Percentiles rank a stretch among this genome's conserved stretches.
Conservation (phyloP, 1,140 invertebrate genomes). For the Maconellicoccus hirsutus region DNA sequence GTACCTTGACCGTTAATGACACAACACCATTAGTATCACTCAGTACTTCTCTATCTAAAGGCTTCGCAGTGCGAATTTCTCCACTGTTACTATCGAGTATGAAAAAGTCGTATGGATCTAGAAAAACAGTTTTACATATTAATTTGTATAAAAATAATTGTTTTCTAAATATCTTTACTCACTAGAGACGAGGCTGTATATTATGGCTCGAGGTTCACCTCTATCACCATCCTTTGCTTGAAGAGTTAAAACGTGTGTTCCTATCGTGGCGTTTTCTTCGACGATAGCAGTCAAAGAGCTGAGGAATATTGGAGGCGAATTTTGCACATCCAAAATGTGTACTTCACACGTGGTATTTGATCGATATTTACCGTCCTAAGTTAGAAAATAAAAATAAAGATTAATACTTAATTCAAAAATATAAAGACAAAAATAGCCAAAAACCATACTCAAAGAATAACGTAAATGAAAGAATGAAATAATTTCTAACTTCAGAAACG, state of each 20-base stretch:
- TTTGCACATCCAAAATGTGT: constrained; percentile 67
- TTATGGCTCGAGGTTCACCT: constrained; percentile 60
- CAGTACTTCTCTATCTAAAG: constrained; percentile 68
- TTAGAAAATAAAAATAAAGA: not conserved
- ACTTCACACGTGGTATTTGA: constrained; percentile 60
- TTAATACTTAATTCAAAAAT: constrained; percentile 15
- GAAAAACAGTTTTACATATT: constrained; percentile 27
- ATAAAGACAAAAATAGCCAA: constrained; percentile 26
- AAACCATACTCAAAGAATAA: not conserved
- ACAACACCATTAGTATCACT: constrained; percentile 65
- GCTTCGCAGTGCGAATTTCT: constrained; percentile 67
- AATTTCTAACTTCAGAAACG: too few species aligned
- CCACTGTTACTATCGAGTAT: constrained; percentile 61
- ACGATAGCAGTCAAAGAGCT: constrained; percentile 66
- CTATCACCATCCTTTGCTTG: constrained; percentile 71
- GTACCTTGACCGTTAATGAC: constrained; percentile 53
- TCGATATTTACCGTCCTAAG: constrained; percentile 63
- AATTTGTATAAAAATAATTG: not conserved
- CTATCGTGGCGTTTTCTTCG: constrained; percentile 71
- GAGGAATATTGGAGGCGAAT: constrained; percentile 67
- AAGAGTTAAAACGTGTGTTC: constrained; percentile 64
- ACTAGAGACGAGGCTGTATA: constrained; percentile 70
- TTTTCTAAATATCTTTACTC: constrained; percentile 34
- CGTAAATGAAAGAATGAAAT: too few species aligned
- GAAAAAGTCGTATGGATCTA: constrained; percentile 80